phyloP scores from a whole-genome alignment of 2,113 vertebrate genomes.

The Plecturocebus donacophilus region DNA sequence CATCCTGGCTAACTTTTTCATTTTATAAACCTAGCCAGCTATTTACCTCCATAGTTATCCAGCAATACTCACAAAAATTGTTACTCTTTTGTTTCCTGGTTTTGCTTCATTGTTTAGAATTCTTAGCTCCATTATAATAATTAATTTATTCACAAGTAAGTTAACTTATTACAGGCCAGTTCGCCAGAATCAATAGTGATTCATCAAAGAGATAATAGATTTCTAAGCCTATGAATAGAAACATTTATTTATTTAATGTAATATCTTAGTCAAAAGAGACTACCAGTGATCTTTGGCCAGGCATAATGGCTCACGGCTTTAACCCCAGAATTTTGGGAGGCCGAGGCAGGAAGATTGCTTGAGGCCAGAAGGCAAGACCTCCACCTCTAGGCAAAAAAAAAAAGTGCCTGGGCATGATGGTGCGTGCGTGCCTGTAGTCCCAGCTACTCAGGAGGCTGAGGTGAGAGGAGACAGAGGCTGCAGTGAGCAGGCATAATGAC shows the following conservation, averaged over 20 bases:
- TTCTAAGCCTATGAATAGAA: not conserved
- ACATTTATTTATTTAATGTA: not conserved
- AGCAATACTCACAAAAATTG: not conserved
- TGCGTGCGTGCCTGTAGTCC: no score
- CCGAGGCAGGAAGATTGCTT: no score
- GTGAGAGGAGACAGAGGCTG: no score
- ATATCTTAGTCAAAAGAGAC: not conserved
- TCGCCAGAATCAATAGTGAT: not conserved
- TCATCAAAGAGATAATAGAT: not conserved
- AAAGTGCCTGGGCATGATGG: no score
- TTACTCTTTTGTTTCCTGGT: not conserved
- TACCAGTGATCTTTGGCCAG: not conserved
- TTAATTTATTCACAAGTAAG: not conserved
- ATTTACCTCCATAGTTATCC: not conserved
- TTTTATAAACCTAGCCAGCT: not conserved
- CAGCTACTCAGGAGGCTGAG: no score
- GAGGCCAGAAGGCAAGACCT: no score
- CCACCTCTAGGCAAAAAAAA: no score
- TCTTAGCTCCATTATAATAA: not conserved
- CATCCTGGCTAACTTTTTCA: not conserved
- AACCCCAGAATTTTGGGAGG: no score
- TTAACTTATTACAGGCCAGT: not conserved
- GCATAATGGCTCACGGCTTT: no score
- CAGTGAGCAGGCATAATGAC: no score
- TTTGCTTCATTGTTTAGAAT: not conserved